Evolutionary conservation across 2,113 vertebrate species (phyloP).

Genomic region (Meriones unguiculatus): DNA sequence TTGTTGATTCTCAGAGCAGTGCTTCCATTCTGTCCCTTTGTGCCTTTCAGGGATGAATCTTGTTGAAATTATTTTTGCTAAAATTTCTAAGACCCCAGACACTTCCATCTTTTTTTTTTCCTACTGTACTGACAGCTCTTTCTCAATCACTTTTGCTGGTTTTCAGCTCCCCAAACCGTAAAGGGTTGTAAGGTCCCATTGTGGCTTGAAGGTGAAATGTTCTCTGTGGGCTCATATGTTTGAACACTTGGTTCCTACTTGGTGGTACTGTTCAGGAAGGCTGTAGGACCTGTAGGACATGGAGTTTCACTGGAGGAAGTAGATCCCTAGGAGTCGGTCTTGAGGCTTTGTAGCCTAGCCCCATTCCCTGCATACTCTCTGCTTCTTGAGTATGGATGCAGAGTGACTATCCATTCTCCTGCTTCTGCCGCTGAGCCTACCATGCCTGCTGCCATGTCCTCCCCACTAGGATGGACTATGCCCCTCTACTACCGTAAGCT

Average conservation of each 20-base stretch:
- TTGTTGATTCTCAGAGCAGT: background rate
- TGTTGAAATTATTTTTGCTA: background rate
- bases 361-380: background rate
- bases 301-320: background rate
- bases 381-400: background rate
- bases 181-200: background rate
- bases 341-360: background rate
- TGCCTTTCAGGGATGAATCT: background rate
- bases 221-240: background rate
- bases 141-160: background rate
- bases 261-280: no score
- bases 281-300: background rate
- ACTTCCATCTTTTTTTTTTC: background rate
- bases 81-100: background rate
- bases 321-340: background rate
- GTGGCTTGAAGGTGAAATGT: background rate
- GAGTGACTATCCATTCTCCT: background rate
- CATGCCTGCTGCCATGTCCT: background rate
- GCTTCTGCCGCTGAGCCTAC: background rate
- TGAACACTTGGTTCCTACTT: background rate
- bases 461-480: background rate
- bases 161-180: conserved; percentile 17
- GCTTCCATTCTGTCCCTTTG: background rate
- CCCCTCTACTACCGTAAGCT: background rate
- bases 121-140: background rate